phyloP scores from a whole-genome alignment of 2,888 invertebrate species.

The Kryphioiulus occultus region DNA sequence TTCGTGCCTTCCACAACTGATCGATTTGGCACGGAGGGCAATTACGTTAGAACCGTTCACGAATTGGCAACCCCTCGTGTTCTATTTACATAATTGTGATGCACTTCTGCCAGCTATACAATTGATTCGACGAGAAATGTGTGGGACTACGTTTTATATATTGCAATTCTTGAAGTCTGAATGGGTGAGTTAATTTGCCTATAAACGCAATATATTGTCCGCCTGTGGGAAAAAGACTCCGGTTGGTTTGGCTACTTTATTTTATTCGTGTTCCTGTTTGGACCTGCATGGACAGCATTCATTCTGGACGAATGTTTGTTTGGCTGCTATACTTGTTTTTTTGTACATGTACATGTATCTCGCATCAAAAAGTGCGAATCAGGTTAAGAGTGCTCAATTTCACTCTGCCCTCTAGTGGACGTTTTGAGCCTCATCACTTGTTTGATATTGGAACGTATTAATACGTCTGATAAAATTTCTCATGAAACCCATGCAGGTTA shows the following conservation, averaged over 20 bases:
- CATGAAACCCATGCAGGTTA: too few species aligned
- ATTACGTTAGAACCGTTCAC: constrained; percentile 12
- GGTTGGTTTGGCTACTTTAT: neutral
- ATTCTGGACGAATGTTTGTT: neutral
- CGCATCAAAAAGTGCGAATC: too few species aligned
- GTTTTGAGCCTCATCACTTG: too few species aligned
- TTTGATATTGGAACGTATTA: too few species aligned
- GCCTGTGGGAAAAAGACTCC: neutral
- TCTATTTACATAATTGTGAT: constrained; percentile 13
- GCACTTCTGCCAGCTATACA: neutral
- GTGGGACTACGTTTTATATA: constrained; percentile 3
- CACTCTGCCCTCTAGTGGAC: too few species aligned
- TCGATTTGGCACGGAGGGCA: constrained; percentile 32
- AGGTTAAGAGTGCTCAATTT: too few species aligned
- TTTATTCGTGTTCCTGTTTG: neutral
- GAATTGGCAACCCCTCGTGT: constrained; percentile 32
- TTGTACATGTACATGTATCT: too few species aligned
- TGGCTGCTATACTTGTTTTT: neutral
- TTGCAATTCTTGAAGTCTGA: constrained; percentile 8
- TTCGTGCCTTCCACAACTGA: constrained; percentile 31
- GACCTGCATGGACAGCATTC: constrained; percentile 11
- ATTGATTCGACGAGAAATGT: constrained; percentile 13
- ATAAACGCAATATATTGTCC: neutral
- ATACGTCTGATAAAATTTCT: too few species aligned
- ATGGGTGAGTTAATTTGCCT: constrained; percentile 29